phyloP scores from a whole-genome alignment of 2,888 invertebrate genomes.

The Bellardia bayeri region DNA sequence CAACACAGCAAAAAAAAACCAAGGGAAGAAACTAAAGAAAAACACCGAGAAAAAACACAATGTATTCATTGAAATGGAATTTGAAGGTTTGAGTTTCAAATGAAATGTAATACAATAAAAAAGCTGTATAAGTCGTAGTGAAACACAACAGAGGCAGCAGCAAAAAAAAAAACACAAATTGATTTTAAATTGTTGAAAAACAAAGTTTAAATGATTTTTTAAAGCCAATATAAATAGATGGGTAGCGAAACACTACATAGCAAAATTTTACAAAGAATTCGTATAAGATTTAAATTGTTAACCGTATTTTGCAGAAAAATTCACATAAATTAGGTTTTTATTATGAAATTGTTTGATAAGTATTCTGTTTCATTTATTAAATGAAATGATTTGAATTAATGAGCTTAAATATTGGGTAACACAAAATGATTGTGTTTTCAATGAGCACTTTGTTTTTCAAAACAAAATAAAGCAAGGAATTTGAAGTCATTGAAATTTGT shows the following conservation, averaged over 20 bases:
- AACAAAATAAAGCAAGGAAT: too few species aligned
- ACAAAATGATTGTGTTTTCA: too few species aligned
- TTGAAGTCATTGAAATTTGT: too few species aligned
- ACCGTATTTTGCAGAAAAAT: background rate
- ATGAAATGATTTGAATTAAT: too few species aligned
- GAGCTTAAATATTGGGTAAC: too few species aligned
- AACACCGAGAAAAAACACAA: conserved; percentile 38
- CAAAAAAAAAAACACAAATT: conserved; percentile 55
- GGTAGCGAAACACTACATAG: background rate
- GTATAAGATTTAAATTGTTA: background rate
- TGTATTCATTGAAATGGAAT: conserved; percentile 64
- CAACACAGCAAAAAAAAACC: conserved; percentile 6
- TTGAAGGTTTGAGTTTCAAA: conserved; percentile 70
- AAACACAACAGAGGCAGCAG: conserved; percentile 24
- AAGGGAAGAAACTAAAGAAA: conserved; percentile 40
- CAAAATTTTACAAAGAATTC: background rate
- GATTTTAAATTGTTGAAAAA: conserved; percentile 68
- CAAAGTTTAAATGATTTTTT: conserved; percentile 59
- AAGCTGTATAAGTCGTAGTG: conserved; percentile 39
- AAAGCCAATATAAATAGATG: conserved; percentile 54
- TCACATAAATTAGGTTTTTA: background rate
- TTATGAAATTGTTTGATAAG: too few species aligned
- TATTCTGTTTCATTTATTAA: too few species aligned
- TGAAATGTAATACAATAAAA: conserved; percentile 69
- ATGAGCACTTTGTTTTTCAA: too few species aligned